These are phyloP conservation scores for Panopea generosa DNA, from an alignment of 2,888 invertebrate species.

Conservation along the genomic window DNA sequence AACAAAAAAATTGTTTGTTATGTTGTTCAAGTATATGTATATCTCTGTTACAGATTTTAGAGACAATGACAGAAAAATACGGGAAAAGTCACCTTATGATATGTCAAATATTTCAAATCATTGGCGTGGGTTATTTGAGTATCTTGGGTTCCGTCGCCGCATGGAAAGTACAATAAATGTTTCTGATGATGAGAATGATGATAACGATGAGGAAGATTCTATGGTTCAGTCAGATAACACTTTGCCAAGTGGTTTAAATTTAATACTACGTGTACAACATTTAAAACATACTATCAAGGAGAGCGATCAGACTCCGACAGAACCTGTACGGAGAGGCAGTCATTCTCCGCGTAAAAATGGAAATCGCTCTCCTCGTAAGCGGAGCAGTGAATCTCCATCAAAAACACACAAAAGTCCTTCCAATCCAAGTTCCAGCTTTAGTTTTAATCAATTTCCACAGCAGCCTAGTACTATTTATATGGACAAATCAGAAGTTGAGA, in stretches of 20 bases:
- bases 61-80: conserved; percentile 21
- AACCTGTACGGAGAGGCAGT: conserved; percentile 18
- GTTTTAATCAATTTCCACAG: conserved; percentile 52
- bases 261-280: conserved; percentile 71
- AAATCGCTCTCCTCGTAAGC: conserved; percentile 34
- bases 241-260: conserved; percentile 62
- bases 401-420: conserved; percentile 32
- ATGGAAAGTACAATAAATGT: conserved; percentile 20
- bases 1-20: too few relatives aligned
- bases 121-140: conserved; percentile 32
- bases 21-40: too few relatives aligned
- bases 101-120: conserved; percentile 43
- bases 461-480: conserved; percentile 76
- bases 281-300: conserved; percentile 52
- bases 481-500: conserved; percentile 68
- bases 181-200: conserved; percentile 36
- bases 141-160: conserved; percentile 16
- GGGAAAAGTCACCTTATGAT: conserved; percentile 47
- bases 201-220: conserved; percentile 30
- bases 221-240: conserved; percentile 38
- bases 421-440: conserved; percentile 36
- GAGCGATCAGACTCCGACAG: conserved; percentile 24
- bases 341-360: conserved; percentile 40
- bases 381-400: conserved; percentile 37
- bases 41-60: too few relatives aligned